These are phyloP conservation scores for Myripristis jacobus DNA, from an alignment of 2,797 vertebrate genomes.

Conservation along the genomic window DNA sequence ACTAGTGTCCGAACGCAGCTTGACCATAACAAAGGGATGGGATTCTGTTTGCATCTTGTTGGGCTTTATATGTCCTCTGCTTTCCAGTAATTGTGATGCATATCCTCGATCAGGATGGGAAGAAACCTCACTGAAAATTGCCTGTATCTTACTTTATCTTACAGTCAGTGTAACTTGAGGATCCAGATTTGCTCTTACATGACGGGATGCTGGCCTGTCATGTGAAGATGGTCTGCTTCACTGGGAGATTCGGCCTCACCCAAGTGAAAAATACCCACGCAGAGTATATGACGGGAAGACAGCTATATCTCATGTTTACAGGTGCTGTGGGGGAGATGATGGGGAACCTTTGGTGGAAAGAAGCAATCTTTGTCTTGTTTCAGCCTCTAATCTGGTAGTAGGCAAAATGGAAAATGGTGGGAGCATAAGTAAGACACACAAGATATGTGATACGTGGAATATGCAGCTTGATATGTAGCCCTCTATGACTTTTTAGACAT, in stretches of 20 bases:
- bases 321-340: conserved; percentile 27
- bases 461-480: not conserved
- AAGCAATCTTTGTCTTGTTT: conserved; percentile 20
- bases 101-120: conserved; percentile 6
- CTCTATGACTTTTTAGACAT: not conserved
- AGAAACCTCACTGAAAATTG: conserved; percentile 1
- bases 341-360: conserved; percentile 15
- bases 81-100: conserved; percentile 39
- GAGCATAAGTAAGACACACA: not conserved
- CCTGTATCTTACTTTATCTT: conserved; percentile 42
- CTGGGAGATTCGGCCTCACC: not conserved
- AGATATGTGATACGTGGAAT: not conserved
- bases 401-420: not conserved
- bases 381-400: not conserved
- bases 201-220: conserved; percentile 31
- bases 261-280: conserved; percentile 9
- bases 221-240: conserved; percentile 15
- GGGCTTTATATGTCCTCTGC: conserved; percentile 23
- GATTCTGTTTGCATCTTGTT: conserved; percentile 56
- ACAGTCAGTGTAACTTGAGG: conserved; percentile 38
- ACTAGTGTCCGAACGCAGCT: conserved; percentile 46
- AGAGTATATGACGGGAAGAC: conserved; percentile 37
- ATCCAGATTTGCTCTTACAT: conserved; percentile 34
- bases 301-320: conserved; percentile 37
- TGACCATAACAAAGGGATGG: conserved; percentile 41